Evolutionary conservation across 1,140 invertebrate species (phyloP).

Genomic region (Papilio aristodemus): DNA sequence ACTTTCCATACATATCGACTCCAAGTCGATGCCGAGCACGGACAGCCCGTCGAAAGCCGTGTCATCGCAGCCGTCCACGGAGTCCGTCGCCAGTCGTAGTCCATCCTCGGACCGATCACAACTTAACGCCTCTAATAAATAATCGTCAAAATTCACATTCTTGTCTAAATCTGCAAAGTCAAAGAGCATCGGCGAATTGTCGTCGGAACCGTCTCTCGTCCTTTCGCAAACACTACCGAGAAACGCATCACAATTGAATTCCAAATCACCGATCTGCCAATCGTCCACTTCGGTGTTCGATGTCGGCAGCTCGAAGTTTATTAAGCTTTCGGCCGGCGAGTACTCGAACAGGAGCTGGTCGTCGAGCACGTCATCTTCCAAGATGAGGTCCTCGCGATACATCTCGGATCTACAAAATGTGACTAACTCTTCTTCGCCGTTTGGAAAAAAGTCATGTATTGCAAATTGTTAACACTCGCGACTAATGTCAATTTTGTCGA

Average conservation of each 20-base stretch:
- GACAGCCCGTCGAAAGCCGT: conserved; percentile 43
- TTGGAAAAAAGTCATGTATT: background rate
- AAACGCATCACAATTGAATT: conserved; percentile 66
- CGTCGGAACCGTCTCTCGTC: conserved; percentile 53
- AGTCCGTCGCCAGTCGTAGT: conserved; percentile 47
- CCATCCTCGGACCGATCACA: conserved; percentile 57
- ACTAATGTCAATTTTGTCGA: conserved; percentile 33
- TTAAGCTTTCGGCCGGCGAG: conserved; percentile 70
- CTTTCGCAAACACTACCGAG: conserved; percentile 56
- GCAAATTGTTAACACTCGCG: background rate
- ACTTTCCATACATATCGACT: conserved; percentile 48
- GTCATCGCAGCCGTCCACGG: conserved; percentile 47
- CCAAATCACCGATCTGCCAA: conserved; percentile 65
- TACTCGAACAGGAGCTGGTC: conserved; percentile 67
- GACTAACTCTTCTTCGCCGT: conserved; percentile 5
- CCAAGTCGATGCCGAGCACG: conserved; percentile 50
- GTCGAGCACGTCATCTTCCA: conserved; percentile 59
- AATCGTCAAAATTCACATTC: conserved; percentile 63
- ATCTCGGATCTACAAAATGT: conserved; percentile 61
- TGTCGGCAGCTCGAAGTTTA: conserved; percentile 69
- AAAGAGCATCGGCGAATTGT: conserved; percentile 54
- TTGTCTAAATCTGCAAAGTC: conserved; percentile 69
- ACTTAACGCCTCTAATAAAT: conserved; percentile 60
- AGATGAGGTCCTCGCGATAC: conserved; percentile 56
- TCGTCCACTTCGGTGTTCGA: conserved; percentile 46